These are phyloP conservation scores for Melopsittacus undulatus DNA, from an alignment of 2,797 vertebrate genomes.

Conservation along the genomic window DNA sequence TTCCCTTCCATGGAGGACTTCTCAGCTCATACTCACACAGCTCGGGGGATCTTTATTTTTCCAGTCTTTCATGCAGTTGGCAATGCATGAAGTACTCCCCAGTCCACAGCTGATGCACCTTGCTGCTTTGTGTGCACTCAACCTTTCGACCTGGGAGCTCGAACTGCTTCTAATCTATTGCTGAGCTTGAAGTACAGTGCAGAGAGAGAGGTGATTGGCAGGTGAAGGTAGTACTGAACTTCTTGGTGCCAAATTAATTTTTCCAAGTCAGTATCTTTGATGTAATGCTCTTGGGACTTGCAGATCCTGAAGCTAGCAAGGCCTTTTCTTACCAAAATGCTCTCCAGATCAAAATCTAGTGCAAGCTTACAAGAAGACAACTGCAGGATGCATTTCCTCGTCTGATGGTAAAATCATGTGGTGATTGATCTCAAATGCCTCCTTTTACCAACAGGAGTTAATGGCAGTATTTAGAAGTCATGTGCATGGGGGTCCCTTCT, in stretches of 20 bases:
- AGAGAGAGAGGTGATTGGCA: not conserved
- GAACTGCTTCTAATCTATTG: not conserved
- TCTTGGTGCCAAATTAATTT: not conserved
- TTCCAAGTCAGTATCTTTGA: not conserved
- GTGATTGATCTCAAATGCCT: not conserved
- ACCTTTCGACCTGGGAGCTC: fast-evolving
- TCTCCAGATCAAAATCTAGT: not conserved
- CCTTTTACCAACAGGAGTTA: fast-evolving
- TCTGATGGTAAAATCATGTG: fast-evolving
- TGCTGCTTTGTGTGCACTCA: not conserved
- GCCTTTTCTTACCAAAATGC: not conserved
- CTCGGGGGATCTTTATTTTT: not conserved
- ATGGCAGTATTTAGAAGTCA: not conserved
- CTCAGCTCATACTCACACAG: not conserved
- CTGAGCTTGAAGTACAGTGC: not conserved
- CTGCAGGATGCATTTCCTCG: not conserved
- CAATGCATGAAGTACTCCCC: fast-evolving
- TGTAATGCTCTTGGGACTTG: not conserved
- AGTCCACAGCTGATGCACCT: not conserved
- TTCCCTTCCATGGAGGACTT: not conserved
- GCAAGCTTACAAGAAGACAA: not conserved
- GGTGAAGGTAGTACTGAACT: not conserved
- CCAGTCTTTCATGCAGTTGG: fast-evolving
- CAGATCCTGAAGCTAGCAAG: not conserved
- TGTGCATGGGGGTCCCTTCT: not conserved